phyloP scores from a whole-genome alignment of 1,140 invertebrate species.

The Dolichoris vasculosae region DNA sequence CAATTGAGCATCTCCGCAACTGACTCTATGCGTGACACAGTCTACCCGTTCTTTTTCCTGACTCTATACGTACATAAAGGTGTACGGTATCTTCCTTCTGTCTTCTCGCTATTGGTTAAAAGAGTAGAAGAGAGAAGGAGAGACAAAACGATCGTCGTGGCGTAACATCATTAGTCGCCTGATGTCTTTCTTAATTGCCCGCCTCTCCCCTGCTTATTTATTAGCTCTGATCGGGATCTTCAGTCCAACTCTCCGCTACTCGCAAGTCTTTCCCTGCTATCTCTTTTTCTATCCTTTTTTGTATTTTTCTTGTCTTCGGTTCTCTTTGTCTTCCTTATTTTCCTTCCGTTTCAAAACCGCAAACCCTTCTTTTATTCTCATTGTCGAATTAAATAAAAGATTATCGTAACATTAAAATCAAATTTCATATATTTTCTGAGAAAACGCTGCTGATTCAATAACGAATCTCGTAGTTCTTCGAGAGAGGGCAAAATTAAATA shows the following conservation, averaged over 20 bases:
- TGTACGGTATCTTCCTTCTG: background rate
- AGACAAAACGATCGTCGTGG: conserved; percentile 56
- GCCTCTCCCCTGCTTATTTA: conserved; percentile 65
- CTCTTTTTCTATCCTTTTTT: background rate
- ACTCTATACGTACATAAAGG: background rate
- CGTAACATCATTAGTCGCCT: conserved; percentile 71
- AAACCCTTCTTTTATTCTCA: background rate
- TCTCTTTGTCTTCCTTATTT: conserved; percentile 9
- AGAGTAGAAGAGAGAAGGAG: conserved; percentile 42
- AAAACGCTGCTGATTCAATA: background rate
- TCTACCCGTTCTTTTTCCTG: background rate
- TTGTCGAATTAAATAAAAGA: background rate
- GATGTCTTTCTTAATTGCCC: conserved; percentile 72
- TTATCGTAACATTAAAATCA: background rate
- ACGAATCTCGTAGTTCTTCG: too few species aligned
- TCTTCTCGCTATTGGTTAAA: conserved; percentile 7
- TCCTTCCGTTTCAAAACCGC: background rate
- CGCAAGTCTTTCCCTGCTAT: background rate
- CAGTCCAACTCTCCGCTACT: conserved; percentile 52
- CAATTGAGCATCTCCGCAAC: conserved; percentile 7
- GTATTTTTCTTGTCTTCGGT: background rate
- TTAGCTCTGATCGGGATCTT: conserved; percentile 63
- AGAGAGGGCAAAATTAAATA: too few species aligned
- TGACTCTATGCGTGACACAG: background rate
- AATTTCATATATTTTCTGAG: background rate